phyloP scores from a whole-genome alignment of 1,140 invertebrate genomes.

The Plectrocnemia conspersa region DNA sequence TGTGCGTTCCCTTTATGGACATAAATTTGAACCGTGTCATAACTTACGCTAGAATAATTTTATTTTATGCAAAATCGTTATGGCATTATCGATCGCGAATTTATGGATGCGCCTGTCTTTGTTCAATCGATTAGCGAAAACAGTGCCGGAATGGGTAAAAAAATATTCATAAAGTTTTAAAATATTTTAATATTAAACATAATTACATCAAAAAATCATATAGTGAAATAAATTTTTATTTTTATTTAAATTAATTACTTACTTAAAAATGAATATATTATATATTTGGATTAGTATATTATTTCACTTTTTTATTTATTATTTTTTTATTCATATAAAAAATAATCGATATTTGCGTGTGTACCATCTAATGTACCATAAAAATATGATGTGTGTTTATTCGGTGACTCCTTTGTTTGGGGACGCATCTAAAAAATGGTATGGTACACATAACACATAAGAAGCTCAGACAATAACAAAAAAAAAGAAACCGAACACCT shows the following conservation, averaged over 20 bases:
- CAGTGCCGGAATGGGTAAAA: neutral
- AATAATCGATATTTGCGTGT: too few relatives aligned
- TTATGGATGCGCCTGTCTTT: constrained; percentile 27
- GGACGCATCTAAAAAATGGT: neutral
- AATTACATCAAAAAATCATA: too few relatives aligned
- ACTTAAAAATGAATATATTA: too few relatives aligned
- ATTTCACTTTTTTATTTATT: too few relatives aligned
- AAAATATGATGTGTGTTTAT: neutral
- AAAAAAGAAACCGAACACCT: too few relatives aligned
- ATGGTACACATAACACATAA: neutral
- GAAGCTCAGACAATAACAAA: too few relatives aligned
- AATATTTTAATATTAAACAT: too few relatives aligned
- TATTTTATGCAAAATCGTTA: constrained; percentile 37
- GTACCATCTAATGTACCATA: neutral
- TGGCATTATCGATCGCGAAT: constrained; percentile 34
- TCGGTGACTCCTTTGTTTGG: neutral
- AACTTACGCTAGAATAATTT: constrained; percentile 36
- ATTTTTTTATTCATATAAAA: too few relatives aligned
- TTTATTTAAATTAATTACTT: too few relatives aligned
- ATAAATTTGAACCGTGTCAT: constrained; percentile 35
- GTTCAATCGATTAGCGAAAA: constrained; percentile 15
- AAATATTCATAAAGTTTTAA: too few relatives aligned
- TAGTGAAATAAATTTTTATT: too few relatives aligned
- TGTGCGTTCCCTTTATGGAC: constrained; percentile 25
- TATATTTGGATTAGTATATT: too few relatives aligned